Base-by-base conservation (phyloP, 2,888 invertebrate species). In the Andrena haemorrhoa region DNA sequence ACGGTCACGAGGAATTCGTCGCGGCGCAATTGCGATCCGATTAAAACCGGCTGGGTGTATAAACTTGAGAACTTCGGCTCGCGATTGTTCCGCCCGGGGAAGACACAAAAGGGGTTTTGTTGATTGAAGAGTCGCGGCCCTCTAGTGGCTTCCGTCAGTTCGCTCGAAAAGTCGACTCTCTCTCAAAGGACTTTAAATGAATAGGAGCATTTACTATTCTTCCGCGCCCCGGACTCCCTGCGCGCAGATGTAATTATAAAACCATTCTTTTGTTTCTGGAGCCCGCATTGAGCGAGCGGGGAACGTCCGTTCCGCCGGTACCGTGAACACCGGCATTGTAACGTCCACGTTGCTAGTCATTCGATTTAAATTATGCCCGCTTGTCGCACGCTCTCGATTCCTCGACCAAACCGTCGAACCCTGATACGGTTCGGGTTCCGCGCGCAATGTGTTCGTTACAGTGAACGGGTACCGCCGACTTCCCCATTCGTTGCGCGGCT, bases 131-230 rank as follows among this genome's bases (percentile, higher is more conserved):
- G 87, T 72, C 61, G 26, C 75, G 68, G 68, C 75, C 74, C 84
- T 85, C 80, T 75, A 74, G 79, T 77, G 83, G 83, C 82, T 83
- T 84, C 83, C 82, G 75, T 75, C 80, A 79, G 75, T 64, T 81
- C 82, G 20, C 82, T 82, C 76, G 79, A 85, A 86, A 56, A 87
- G 79, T 85, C 84, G 89, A 86, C 87, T 83, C 56, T 80, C 56
- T 80, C 80, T 81, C 79, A 80, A 83, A 87, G 78, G 80, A 81
- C 81, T 80, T 77, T 86, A 82, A 41, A 82, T 85, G 87, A 89
- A 88, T 87, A 84, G 89, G 77, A 81, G 87, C 89, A 87, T 89
- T 89, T 84, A 82, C 89, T 79, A 85, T 89, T 88, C 87, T 87
- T 82, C 79, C 76, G 75, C 56, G 2, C 26, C 26, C 56, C 10